Conservation (phyloP, 1,140 invertebrate species). For the Aphidius gifuensis region DNA sequence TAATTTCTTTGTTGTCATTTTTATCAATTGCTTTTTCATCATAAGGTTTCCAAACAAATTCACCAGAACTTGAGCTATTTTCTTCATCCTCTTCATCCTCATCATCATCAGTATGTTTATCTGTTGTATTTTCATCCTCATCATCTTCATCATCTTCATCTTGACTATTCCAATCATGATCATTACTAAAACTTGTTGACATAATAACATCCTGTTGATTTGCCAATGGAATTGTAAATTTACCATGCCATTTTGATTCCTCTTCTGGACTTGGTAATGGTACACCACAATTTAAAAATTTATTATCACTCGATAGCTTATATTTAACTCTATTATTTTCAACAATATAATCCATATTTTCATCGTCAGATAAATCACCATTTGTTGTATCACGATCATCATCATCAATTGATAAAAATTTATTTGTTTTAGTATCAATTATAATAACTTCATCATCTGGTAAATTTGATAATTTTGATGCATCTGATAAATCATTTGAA, state of each 20-base stretch:
- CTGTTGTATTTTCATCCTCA: slow-evolving; percentile 31
- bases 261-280: slow-evolving; percentile 52
- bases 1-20: slow-evolving; percentile 12
- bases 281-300: slow-evolving; percentile 35
- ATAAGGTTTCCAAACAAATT: slow-evolving; percentile 68
- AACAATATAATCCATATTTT: slow-evolving; percentile 40
- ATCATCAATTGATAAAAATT: slow-evolving; percentile 51
- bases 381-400: slow-evolving; percentile 37
- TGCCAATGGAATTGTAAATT: slow-evolving; percentile 42
- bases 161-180: slow-evolving; percentile 47
- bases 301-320: slow-evolving; percentile 6
- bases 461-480: slow-evolving; percentile 41
- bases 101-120: slow-evolving; percentile 38
- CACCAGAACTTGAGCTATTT: slow-evolving; percentile 64
- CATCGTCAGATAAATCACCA: slow-evolving; percentile 42
- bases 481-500: slow-evolving; percentile 43
- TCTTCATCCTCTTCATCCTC: slow-evolving; percentile 42
- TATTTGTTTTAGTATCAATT: slow-evolving; percentile 58
- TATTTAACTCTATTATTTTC: slow-evolving; percentile 14
- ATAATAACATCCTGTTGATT: slow-evolving; percentile 47
- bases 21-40: not conserved
- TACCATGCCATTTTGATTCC: slow-evolving; percentile 51
- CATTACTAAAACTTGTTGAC: slow-evolving; percentile 50
- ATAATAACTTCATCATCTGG: slow-evolving; percentile 56
- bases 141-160: slow-evolving; percentile 37